Evolutionary conservation across 2,888 invertebrate genomes (phyloP).

Genomic region (Drosophila macrothrix): DNA sequence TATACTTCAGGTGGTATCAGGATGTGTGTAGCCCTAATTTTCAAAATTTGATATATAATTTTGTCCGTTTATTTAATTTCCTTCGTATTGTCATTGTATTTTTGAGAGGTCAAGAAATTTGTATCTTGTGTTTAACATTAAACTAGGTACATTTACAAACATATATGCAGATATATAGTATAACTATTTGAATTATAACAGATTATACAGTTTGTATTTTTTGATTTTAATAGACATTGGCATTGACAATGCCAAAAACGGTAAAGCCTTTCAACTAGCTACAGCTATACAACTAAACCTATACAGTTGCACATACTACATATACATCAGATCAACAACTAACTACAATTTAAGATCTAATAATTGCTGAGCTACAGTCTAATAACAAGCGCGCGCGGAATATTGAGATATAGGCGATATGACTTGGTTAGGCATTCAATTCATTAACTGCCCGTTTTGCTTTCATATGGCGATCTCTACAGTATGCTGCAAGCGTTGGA

Average conservation of each 20-base stretch:
- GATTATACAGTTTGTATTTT: constrained; percentile 37
- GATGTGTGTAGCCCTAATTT: constrained; percentile 31
- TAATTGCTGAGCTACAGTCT: constrained; percentile 61
- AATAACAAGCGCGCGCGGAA: constrained; percentile 45
- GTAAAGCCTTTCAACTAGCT: constrained; percentile 38
- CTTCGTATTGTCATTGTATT: constrained; percentile 65
- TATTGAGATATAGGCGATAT: constrained; percentile 58
- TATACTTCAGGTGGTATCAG: constrained; percentile 37
- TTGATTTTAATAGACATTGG: constrained; percentile 38
- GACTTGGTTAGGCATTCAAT: constrained; percentile 10
- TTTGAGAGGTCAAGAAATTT: constrained; percentile 66
- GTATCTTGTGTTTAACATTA: constrained; percentile 49
- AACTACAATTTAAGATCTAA: constrained; percentile 54
- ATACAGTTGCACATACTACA: constrained; percentile 38
- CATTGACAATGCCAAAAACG: constrained; percentile 4
- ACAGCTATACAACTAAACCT: constrained; percentile 11
- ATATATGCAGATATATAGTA: constrained; percentile 15
- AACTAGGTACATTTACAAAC: constrained; percentile 32
- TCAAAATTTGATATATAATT: constrained; percentile 19
- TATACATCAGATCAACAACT: constrained; percentile 56
- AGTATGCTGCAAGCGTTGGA: constrained; percentile 84
- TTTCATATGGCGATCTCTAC: constrained; percentile 47
- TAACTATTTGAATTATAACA: constrained; percentile 21
- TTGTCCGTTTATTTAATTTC: neutral
- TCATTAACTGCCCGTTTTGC: neutral